phyloP scores from a whole-genome alignment of 2,888 invertebrate genomes.

The Netelia fuscicornis region DNA sequence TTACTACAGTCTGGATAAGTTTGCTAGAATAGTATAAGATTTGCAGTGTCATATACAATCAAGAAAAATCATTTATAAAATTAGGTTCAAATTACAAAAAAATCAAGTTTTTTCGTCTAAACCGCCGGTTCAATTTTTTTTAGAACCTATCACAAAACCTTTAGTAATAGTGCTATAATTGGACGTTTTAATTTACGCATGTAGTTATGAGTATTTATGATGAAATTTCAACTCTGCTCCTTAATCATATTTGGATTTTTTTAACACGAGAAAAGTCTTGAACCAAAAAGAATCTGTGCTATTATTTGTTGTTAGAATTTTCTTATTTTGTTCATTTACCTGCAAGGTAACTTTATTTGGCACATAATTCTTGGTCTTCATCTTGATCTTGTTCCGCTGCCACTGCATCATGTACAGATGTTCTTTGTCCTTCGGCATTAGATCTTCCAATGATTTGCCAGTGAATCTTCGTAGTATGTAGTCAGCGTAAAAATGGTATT shows the following conservation, averaged over 20 bases:
- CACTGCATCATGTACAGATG: constrained; percentile 45
- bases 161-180: background rate
- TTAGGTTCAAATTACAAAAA: too few species aligned
- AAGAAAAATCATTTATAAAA: too few species aligned
- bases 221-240: too few species aligned
- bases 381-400: constrained; percentile 49
- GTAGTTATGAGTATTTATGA: too few species aligned
- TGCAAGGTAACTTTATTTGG: constrained; percentile 42
- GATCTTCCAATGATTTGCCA: background rate
- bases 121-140: too few species aligned
- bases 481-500: constrained; percentile 29
- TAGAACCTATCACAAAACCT: too few species aligned
- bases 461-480: background rate
- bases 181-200: too few species aligned
- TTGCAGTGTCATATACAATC: too few species aligned
- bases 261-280: background rate
- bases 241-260: constrained; percentile 1
- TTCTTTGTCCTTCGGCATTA: constrained; percentile 52
- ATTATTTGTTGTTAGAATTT: background rate
- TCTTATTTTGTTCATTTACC: constrained; percentile 41
- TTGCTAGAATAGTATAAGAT: too few species aligned
- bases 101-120: too few species aligned
- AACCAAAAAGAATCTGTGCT: too few species aligned
- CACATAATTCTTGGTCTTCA: constrained; percentile 11
- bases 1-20: too few species aligned